Conservation (phyloP, 2,113 vertebrate genomes). For the zebrafish (Danio rerio) region GRCz12tu NC_133176.1:21577001-21577500, state of each 20-base stretch:
- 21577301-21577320: not conserved
- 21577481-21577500: conserved; percentile 27
- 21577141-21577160: not conserved
- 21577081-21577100: not conserved
- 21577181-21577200: not conserved
- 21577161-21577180: not conserved
- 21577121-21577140: not conserved
- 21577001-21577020: too few relatives aligned
- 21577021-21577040: not conserved
- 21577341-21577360: not conserved
- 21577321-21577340: conserved; percentile 12
- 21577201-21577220: not conserved
- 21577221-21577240: not conserved
- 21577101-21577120: not conserved
- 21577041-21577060: not conserved
- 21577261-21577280: not conserved
- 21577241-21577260: not conserved
- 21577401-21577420: conserved; percentile 20
- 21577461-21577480: not conserved
- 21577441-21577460: conserved; percentile 8
- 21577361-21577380: not conserved
- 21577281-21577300: not conserved
- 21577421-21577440: conserved; percentile 32
- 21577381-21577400: conserved; percentile 26
- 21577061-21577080: too few relatives aligned